phyloP scores from a whole-genome alignment of 2,113 vertebrate species.

The Larimichthys crocea region DNA sequence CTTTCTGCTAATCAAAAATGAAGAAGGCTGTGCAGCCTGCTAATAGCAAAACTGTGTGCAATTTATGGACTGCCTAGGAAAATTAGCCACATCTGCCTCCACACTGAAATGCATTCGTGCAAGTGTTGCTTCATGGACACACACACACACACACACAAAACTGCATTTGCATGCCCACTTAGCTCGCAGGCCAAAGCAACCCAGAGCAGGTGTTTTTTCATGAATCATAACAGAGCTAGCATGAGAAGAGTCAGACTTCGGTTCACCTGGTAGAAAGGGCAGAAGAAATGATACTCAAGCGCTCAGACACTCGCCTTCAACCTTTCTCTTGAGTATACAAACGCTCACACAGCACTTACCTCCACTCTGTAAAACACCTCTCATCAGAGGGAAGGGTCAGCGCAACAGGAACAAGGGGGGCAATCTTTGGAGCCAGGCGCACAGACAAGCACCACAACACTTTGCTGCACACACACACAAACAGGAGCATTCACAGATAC shows the following conservation, averaged over 20 bases:
- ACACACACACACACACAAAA: constrained; percentile 1
- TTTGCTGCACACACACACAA: not conserved
- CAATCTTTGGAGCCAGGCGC: constrained; percentile 18
- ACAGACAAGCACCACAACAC: constrained; percentile 20
- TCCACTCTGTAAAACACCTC: constrained; percentile 34
- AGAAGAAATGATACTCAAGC: constrained; percentile 39
- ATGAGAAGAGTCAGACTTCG: constrained; percentile 29
- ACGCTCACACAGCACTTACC: constrained; percentile 50
- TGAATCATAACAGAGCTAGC: constrained; percentile 16
- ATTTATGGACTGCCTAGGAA: not conserved
- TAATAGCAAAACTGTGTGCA: constrained; percentile 36
- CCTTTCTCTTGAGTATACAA: constrained; percentile 38
- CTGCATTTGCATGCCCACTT: not conserved
- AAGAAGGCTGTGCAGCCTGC: constrained; percentile 16
- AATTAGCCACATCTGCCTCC: constrained; percentile 14
- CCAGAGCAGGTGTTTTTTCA: constrained; percentile 51
- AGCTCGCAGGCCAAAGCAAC: constrained; percentile 1
- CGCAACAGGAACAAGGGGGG: constrained; percentile 15
- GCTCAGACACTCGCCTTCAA: constrained; percentile 21
- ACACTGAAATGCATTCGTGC: constrained; percentile 10
- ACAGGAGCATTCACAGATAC: not conserved
- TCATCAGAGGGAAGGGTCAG: constrained; percentile 48
- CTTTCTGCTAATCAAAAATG: constrained; percentile 37
- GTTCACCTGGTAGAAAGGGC: constrained; percentile 21
- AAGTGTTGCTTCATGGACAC: constrained; percentile 2